A percentile compares a stretch with the other conserved stretches of the same genome.
These are phyloP conservation scores for Batillaria attramentaria DNA, from an alignment of 1,140 invertebrate species.

Conservation along the genomic window DNA sequence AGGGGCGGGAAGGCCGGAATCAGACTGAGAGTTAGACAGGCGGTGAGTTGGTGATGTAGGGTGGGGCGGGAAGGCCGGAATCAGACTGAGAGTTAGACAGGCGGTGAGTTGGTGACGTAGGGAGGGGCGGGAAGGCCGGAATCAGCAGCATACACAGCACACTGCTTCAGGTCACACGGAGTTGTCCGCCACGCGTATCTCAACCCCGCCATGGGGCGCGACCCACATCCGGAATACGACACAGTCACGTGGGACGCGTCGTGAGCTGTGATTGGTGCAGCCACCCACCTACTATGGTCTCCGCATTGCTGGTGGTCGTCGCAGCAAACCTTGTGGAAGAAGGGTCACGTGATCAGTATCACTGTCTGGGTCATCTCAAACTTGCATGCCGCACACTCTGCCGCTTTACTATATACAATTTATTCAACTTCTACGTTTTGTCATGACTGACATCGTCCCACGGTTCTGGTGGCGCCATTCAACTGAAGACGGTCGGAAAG, in stretches of 20 bases:
- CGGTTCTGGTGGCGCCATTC: too few species aligned
- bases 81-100: too few species aligned
- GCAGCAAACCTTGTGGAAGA: slow-evolving; percentile 46
- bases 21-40: too few species aligned
- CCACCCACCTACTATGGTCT: slow-evolving; percentile 34
- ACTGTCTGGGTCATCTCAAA: background rate
- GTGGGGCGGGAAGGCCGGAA: slow-evolving; percentile 46
- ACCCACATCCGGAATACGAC: slow-evolving; percentile 24
- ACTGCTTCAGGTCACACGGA: slow-evolving; percentile 47
- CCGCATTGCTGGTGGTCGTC: slow-evolving; percentile 24
- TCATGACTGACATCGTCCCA: too few species aligned
- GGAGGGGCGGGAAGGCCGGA: slow-evolving; percentile 46
- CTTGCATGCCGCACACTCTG: too few species aligned
- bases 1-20: slow-evolving; percentile 46
- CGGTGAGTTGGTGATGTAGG: slow-evolving; percentile 32
- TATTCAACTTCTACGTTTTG: too few species aligned
- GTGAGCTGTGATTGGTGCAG: slow-evolving; percentile 39
- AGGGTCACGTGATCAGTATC: background rate
- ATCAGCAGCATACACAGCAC: slow-evolving; percentile 42
- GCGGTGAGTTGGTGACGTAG: slow-evolving; percentile 31
- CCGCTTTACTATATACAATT: too few species aligned
- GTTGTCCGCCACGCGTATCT: slow-evolving; percentile 49
- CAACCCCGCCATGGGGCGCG: slow-evolving; percentile 31
- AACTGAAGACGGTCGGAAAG: too few species aligned
- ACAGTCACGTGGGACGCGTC: slow-evolving; percentile 40